Evolutionary conservation across 1,140 invertebrate genomes (phyloP).

Genomic region (Drosophila saltans): DNA sequence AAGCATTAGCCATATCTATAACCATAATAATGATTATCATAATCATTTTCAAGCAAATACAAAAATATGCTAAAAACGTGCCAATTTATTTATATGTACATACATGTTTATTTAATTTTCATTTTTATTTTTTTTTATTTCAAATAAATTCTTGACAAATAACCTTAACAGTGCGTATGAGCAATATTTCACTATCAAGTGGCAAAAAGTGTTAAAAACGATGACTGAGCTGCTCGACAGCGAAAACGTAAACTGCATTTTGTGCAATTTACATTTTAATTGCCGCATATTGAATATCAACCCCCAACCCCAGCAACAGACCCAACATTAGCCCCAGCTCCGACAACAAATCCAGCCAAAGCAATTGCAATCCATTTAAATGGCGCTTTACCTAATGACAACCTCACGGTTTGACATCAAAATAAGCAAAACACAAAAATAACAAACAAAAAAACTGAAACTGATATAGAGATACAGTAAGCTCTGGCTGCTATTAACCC

Average conservation of each 20-base stretch:
- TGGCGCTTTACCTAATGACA: constrained; percentile 74
- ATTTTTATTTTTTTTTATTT: not conserved
- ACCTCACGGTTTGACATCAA: constrained; percentile 59
- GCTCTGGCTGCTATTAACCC: constrained; percentile 1
- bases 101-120: constrained; percentile 39
- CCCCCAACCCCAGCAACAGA: not conserved
- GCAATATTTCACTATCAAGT: constrained; percentile 58
- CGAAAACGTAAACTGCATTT: constrained; percentile 65
- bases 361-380: constrained; percentile 54
- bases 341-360: constrained; percentile 12
- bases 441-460: constrained; percentile 4
- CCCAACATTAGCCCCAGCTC: not conserved
- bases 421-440: constrained; percentile 15
- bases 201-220: constrained; percentile 30
- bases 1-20: constrained; percentile 18
- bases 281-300: constrained; percentile 61
- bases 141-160: constrained; percentile 49
- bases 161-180: constrained; percentile 77
- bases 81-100: constrained; percentile 44
- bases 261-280: constrained; percentile 79
- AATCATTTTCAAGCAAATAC: constrained; percentile 65
- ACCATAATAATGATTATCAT: constrained; percentile 39
- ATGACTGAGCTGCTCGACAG: constrained; percentile 45
- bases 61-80: constrained; percentile 68
- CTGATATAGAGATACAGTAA: constrained; percentile 4